A percentile compares a stretch with the other conserved stretches of the same genome.
Evolutionary conservation across 2,888 invertebrate species (phyloP).

Genomic region (Cryptocephalus moraei): DNA sequence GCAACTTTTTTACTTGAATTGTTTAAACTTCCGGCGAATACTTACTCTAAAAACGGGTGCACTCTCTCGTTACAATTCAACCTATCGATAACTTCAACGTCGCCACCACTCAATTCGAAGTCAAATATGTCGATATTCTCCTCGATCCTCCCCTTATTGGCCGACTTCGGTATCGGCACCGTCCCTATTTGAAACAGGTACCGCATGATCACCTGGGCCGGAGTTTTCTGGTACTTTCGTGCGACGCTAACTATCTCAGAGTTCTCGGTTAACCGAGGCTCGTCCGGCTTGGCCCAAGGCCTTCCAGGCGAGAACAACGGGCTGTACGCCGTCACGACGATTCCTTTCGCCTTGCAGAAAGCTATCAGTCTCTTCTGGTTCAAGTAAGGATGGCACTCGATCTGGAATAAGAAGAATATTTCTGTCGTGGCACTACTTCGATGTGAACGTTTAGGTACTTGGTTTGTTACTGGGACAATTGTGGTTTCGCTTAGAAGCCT

Average conservation of each 20-base stretch:
- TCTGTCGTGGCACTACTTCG: background rate
- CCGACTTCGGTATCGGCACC: slow-evolving; percentile 73
- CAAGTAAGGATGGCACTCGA: slow-evolving; percentile 75
- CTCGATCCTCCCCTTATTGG: slow-evolving; percentile 54
- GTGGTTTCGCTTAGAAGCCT: slow-evolving; percentile 52
- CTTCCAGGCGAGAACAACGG: slow-evolving; percentile 78
- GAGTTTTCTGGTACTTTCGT: slow-evolving; percentile 52
- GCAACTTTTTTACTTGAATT: too few relatives aligned
- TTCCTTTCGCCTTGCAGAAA: slow-evolving; percentile 55
- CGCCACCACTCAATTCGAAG: slow-evolving; percentile 57
- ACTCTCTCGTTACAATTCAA: slow-evolving; percentile 54
- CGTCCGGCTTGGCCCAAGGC: slow-evolving; percentile 69
- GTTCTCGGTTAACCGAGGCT: slow-evolving; percentile 62
- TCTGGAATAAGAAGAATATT: slow-evolving; percentile 34
- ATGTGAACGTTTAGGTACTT: slow-evolving; percentile 8
- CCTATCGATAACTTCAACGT: slow-evolving; percentile 51
- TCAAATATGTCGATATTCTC: slow-evolving; percentile 63
- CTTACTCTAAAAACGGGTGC: slow-evolving; percentile 51
- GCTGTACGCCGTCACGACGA: slow-evolving; percentile 71
- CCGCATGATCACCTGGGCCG: slow-evolving; percentile 57
- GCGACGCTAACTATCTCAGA: slow-evolving; percentile 53
- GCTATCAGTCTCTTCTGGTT: slow-evolving; percentile 59
- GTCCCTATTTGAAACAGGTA: slow-evolving; percentile 54
- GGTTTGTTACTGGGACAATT: slow-evolving; percentile 48
- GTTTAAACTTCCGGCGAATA: too few relatives aligned